phyloP scores from a whole-genome alignment of 2,888 invertebrate species.

The Nesidiocoris tenuis region DNA sequence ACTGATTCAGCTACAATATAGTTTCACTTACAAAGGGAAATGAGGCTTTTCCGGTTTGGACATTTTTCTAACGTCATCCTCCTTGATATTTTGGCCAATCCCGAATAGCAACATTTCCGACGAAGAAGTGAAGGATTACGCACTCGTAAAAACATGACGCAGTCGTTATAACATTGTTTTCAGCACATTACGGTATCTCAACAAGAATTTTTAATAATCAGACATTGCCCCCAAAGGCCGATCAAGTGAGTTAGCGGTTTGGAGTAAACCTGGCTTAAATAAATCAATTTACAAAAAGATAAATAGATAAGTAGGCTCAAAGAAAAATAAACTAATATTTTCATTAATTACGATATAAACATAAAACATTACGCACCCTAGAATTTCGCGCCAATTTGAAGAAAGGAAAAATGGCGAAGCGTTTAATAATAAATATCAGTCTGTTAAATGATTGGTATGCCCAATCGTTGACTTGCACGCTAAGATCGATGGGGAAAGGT shows the following conservation, averaged over 20 bases:
- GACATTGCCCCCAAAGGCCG: background rate
- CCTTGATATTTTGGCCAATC: too few relatives aligned
- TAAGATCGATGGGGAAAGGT: too few relatives aligned
- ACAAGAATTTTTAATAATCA: background rate
- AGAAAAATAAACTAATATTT: background rate
- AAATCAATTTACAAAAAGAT: background rate
- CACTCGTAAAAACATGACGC: too few relatives aligned
- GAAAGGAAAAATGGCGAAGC: background rate
- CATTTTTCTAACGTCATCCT: too few relatives aligned
- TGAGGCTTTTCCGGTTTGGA: too few relatives aligned
- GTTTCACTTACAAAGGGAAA: too few relatives aligned
- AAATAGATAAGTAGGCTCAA: too few relatives aligned
- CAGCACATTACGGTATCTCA: background rate
- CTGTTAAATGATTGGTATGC: slow-evolving; percentile 20
- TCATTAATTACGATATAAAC: too few relatives aligned
- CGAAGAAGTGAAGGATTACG: too few relatives aligned
- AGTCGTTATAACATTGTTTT: background rate
- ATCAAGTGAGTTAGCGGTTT: background rate
- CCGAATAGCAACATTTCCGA: too few relatives aligned
- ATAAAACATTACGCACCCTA: too few relatives aligned
- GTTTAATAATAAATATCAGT: slow-evolving; percentile 28
- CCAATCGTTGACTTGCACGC: slow-evolving; percentile 11
- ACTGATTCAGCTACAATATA: slow-evolving; percentile 19
- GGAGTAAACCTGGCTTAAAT: background rate
- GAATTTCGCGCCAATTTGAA: background rate